These are phyloP conservation scores for Sogatella furcifera DNA, from an alignment of 1,140 invertebrate species.

Conservation along the genomic window DNA sequence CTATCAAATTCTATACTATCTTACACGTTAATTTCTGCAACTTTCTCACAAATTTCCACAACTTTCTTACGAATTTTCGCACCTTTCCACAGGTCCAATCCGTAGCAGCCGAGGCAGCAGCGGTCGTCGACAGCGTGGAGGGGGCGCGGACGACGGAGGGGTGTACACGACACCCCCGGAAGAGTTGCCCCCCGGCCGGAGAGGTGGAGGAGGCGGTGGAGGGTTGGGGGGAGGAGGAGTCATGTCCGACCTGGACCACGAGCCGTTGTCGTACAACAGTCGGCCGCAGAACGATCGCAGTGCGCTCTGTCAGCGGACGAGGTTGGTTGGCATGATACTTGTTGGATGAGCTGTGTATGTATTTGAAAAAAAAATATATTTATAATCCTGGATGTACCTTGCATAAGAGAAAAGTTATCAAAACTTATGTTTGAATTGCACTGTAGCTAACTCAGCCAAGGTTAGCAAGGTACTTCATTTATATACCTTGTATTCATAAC, in stretches of 20 bases:
- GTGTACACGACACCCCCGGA: slow-evolving; percentile 3
- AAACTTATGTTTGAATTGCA: too few species aligned
- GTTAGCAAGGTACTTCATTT: too few species aligned
- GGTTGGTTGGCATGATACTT: neutral
- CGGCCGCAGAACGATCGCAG: slow-evolving; percentile 53
- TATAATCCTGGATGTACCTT: too few species aligned
- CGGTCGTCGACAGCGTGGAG: too few species aligned
- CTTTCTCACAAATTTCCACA: neutral
- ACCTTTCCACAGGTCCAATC: slow-evolving; percentile 2
- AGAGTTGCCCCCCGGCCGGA: slow-evolving; percentile 1
- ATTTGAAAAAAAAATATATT: too few species aligned
- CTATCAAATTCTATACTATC: too few species aligned
- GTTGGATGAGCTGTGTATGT: too few species aligned
- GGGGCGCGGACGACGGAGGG: neutral
- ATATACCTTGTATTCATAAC: too few species aligned
- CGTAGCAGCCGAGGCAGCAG: neutral
- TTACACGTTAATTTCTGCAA: neutral
- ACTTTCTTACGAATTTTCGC: neutral
- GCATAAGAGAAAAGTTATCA: too few species aligned
- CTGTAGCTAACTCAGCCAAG: too few species aligned
- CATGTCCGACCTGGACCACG: slow-evolving; percentile 13
- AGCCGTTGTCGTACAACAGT: slow-evolving; percentile 81
- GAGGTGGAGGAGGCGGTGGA: slow-evolving; percentile 12
- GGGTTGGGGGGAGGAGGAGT: slow-evolving; percentile 4
- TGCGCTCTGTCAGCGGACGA: neutral